These are phyloP conservation scores for Telenomus remus DNA, from an alignment of 1,140 invertebrate species.

Conservation along the genomic window DNA sequence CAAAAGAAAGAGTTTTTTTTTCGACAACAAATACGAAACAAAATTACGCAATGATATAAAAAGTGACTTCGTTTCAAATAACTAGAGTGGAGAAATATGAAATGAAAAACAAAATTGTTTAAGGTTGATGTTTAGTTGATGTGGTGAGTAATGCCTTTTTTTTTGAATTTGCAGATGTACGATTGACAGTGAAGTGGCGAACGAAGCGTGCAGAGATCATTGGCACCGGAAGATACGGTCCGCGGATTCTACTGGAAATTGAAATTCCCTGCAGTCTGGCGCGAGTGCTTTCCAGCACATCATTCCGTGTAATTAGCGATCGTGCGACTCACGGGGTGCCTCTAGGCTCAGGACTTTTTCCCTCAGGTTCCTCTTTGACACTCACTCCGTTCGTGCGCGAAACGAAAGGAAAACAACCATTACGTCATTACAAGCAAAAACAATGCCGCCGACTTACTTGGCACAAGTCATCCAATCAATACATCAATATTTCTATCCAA, in stretches of 20 bases:
- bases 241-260: constrained; percentile 68
- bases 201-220: constrained; percentile 62
- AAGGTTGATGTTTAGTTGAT: no score
- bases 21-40: no score
- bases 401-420: constrained; percentile 48
- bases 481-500: constrained; percentile 32
- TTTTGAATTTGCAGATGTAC: constrained; percentile 4
- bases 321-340: constrained; percentile 27
- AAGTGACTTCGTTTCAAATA: no score
- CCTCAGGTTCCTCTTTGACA: constrained; percentile 33
- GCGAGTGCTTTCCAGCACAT: constrained; percentile 42
- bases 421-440: constrained; percentile 45
- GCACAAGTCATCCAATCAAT: constrained; percentile 22
- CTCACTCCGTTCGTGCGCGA: constrained; percentile 29
- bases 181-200: constrained; percentile 48
- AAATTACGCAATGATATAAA: no score
- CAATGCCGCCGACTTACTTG: constrained; percentile 34
- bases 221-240: constrained; percentile 73
- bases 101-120: no score
- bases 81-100: no score
- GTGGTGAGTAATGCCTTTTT: not conserved
- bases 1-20: no score
- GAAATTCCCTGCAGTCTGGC: constrained; percentile 63
- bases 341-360: constrained; percentile 35
- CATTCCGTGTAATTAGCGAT: constrained; percentile 57